Percentiles rank a stretch among this genome's conserved stretches.
Evolutionary conservation across 2,113 vertebrate species (phyloP).

Genomic region (Puma concolor): DNA sequence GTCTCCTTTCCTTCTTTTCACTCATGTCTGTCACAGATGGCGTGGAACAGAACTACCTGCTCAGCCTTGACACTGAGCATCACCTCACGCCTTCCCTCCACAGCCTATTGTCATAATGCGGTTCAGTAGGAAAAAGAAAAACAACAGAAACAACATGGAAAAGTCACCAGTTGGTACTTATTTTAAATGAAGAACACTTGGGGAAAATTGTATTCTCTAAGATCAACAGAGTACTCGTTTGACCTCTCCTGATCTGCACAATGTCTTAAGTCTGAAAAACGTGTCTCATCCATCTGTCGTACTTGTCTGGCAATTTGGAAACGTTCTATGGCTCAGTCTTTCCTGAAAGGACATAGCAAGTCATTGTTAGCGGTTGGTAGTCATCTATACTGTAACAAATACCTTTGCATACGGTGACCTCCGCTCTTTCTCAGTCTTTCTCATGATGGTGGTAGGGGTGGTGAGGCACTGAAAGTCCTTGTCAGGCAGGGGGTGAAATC

Average conservation of each 20-base stretch:
- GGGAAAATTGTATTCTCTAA: not conserved
- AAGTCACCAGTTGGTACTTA: not conserved
- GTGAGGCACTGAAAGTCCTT: not conserved
- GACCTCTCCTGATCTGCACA: not conserved
- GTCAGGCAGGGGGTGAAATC: not conserved
- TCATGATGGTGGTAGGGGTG: not conserved
- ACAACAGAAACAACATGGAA: no score
- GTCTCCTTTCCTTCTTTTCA: not conserved
- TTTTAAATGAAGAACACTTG: not conserved
- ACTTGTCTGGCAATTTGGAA: conserved; percentile 31
- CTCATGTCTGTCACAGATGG: no score
- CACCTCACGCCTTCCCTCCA: no score
- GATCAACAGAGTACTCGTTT: not conserved
- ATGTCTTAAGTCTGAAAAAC: not conserved
- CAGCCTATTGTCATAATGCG: not conserved
- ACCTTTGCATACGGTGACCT: not conserved
- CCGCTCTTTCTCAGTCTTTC: not conserved
- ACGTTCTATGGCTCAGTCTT: not conserved
- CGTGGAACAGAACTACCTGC: not conserved
- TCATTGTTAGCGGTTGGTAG: conserved; percentile 34
- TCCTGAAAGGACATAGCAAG: not conserved
- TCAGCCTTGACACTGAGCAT: not conserved
- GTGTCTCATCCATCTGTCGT: not conserved
- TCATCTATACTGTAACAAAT: not conserved
- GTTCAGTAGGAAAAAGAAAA: not conserved